phyloP scores from a whole-genome alignment of 1,140 invertebrate species.

The Philaenus spumarius region DNA sequence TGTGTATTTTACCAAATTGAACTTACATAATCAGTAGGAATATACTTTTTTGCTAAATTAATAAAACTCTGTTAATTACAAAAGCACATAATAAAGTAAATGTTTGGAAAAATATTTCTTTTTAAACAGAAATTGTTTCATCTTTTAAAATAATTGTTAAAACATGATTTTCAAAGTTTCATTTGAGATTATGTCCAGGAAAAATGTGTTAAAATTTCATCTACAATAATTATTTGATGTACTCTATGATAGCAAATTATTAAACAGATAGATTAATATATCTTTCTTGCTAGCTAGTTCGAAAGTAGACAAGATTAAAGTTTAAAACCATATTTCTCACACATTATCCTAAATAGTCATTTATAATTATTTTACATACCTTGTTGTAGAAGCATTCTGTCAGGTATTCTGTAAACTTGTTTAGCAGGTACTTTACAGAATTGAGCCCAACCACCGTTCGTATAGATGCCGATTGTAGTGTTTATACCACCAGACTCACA shows the following conservation, averaged over 20 bases:
- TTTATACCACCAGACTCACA: conserved; percentile 51
- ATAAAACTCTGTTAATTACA: too few relatives aligned
- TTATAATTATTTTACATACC: conserved; percentile 35
- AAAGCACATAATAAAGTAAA: too few relatives aligned
- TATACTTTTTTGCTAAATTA: too few relatives aligned
- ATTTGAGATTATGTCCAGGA: too few relatives aligned
- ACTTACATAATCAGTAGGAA: too few relatives aligned
- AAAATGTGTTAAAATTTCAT: background rate
- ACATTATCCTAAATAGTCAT: background rate
- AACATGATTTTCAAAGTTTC: too few relatives aligned
- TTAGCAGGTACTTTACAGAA: conserved; percentile 50
- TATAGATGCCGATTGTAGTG: conserved; percentile 56
- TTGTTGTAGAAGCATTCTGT: conserved; percentile 46
- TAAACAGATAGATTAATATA: background rate
- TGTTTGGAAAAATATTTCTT: too few relatives aligned
- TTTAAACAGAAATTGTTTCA: too few relatives aligned
- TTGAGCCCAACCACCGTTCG: conserved; percentile 59
- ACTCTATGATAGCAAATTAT: background rate
- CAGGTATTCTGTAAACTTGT: conserved; percentile 50
- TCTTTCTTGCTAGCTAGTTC: background rate
- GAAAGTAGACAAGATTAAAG: background rate
- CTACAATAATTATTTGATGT: background rate
- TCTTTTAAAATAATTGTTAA: too few relatives aligned
- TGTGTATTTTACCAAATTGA: background rate
- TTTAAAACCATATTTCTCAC: background rate